Conservation (phyloP, 2,888 invertebrate species). For the Embidobia sp. region DNA sequence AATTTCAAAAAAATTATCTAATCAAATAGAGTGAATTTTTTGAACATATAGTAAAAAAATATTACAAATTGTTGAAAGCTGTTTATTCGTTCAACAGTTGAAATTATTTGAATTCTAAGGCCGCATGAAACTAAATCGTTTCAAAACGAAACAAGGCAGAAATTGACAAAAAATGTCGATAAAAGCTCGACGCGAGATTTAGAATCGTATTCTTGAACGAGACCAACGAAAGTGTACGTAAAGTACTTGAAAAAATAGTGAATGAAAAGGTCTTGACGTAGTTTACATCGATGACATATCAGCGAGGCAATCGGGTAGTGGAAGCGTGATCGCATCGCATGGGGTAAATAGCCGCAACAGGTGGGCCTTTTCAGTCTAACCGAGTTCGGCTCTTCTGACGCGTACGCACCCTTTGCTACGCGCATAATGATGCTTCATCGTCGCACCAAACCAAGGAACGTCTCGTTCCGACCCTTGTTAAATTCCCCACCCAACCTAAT, state of each 20-base stretch:
- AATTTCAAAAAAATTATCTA: no score
- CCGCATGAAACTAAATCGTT: no score
- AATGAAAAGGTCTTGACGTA: conserved; percentile 51
- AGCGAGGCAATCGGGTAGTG: conserved; percentile 61
- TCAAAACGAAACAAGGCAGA: no score
- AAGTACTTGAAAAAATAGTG: conserved; percentile 39
- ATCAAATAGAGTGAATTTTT: no score
- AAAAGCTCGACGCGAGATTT: neutral
- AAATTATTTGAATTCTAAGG: no score
- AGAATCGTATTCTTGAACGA: neutral
- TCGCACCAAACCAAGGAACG: conserved; percentile 25
- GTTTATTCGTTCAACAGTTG: no score
- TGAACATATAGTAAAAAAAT: no score
- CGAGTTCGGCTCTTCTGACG: conserved; percentile 67
- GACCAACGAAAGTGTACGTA: conserved; percentile 6
- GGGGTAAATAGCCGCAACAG: conserved; percentile 74
- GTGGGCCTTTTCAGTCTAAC: conserved; percentile 75
- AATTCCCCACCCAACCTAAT: conserved; percentile 46
- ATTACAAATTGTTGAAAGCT: no score
- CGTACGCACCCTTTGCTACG: conserved; percentile 58
- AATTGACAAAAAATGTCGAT: no score
- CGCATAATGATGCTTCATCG: conserved; percentile 66
- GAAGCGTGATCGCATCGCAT: conserved; percentile 58
- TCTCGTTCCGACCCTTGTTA: conserved; percentile 50
- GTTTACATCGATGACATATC: conserved; percentile 64